Conservation (phyloP, 2,797 vertebrate genomes). For the Clarias laeviceps region DNA sequence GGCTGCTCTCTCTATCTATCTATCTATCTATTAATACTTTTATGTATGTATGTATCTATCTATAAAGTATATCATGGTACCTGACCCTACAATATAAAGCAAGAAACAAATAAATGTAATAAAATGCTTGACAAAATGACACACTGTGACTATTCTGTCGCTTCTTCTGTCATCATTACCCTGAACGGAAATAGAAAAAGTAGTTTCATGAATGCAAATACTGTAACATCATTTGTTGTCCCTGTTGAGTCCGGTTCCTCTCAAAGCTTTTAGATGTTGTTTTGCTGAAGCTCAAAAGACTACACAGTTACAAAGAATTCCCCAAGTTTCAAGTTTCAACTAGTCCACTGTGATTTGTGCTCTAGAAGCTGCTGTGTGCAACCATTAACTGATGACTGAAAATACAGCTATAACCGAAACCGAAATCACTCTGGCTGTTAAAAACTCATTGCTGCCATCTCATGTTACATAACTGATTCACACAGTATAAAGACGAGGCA, state of each 20-base stretch:
- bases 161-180: too few species aligned
- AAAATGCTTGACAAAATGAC: neutral
- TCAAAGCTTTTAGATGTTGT: neutral
- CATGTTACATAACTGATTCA: neutral
- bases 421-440: neutral
- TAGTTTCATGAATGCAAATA: too few species aligned
- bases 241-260: too few species aligned
- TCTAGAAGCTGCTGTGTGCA: neutral
- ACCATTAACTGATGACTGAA: neutral
- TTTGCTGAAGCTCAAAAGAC: neutral
- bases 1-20: too few species aligned
- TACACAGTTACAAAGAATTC: neutral
- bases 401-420: neutral
- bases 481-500: too few species aligned
- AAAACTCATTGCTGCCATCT: slow-evolving; percentile 6
- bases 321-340: neutral
- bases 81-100: neutral
- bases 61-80: neutral
- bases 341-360: neutral
- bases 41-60: too few species aligned
- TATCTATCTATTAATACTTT: too few species aligned
- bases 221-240: too few species aligned
- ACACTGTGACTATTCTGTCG: too few species aligned
- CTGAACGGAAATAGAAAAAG: too few species aligned
- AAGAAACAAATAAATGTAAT: neutral